These are phyloP conservation scores for Sebastes kiyomatsui DNA, from an alignment of 2,797 vertebrate genomes.

Conservation along the genomic window DNA sequence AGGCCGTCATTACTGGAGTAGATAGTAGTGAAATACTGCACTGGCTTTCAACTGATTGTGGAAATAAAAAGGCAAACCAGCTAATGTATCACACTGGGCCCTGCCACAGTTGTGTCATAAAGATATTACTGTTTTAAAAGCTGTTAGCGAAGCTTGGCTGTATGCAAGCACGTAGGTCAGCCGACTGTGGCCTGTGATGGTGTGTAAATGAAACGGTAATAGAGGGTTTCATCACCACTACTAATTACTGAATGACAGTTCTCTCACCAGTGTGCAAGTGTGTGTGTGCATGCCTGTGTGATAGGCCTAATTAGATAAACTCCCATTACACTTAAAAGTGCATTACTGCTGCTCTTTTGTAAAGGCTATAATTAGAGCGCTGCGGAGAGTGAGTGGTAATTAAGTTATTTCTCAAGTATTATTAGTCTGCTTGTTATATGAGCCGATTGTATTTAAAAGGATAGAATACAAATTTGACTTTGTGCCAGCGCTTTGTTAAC, in stretches of 20 bases:
- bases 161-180: conserved; percentile 55
- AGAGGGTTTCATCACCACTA: conserved; percentile 68
- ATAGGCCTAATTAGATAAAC: conserved; percentile 77
- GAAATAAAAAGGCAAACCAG: conserved; percentile 24
- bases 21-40: conserved; percentile 35
- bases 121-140: conserved; percentile 53
- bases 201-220: conserved; percentile 70
- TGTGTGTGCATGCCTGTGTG: conserved; percentile 27
- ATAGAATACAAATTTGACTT: conserved; percentile 65
- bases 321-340: conserved; percentile 79
- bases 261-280: conserved; percentile 52
- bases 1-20: conserved; percentile 23
- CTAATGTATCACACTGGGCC: conserved; percentile 31
- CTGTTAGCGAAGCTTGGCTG: conserved; percentile 29
- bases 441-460: conserved; percentile 56
- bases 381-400: conserved; percentile 70
- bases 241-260: conserved; percentile 73
- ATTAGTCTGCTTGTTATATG: conserved; percentile 67
- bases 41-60: conserved; percentile 34
- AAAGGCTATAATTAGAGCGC: conserved; percentile 74
- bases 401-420: conserved; percentile 76
- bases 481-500: conserved; percentile 47
- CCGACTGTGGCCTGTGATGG: conserved; percentile 35
- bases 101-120: conserved; percentile 23
- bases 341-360: conserved; percentile 79